Evolutionary conservation across 2,113 vertebrate genomes (phyloP), one percentile per base, ranked within the genome.

Genomic region (Anhinga anhinga): DNA sequence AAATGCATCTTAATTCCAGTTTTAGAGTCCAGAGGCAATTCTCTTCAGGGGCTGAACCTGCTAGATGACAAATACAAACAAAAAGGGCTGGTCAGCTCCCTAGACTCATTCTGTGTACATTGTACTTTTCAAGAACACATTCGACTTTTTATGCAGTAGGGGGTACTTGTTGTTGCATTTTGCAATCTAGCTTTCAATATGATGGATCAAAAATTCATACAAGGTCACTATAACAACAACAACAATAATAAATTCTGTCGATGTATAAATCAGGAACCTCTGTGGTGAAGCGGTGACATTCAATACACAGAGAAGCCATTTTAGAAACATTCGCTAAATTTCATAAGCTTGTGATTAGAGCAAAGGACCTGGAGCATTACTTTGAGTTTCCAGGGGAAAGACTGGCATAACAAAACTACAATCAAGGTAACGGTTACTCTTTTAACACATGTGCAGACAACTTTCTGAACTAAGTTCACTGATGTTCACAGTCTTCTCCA

Each of bases 151-250:
- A 89, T 94, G 44, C 89, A 94, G 72, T 76, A 69, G 25, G n/a
- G 93, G 66, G 49, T 94, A 89, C 81, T 90, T 91, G 69, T 93
- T 3, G 3, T 34, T 79, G 40, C 65, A 69, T 93, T 95, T 96
- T 95, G 84, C 74, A 94, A 85, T 95, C 73, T 93, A 56, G 61
- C 78, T 95, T 97, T 94, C 91, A 91, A 76, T 63, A 61, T 82
- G 82, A 91, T 95, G 89, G 84, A 95, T 94, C 86, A 94, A 94
- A 96, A 93, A 91, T 90, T 96, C 87, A 86, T 91, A 80, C 93
- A 93, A 96, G 93, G 93, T 93, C 93, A 94, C 70, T 82, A n/a
- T 79, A 95, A 82, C n/a, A 88, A 94, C 90, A 94, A 74, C 70
- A 79, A 53, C 70, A 93, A 90, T 36, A 95, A 91, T 91, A 94